Conservation (phyloP, 2,888 invertebrate genomes). For the Magallana nippona region DNA sequence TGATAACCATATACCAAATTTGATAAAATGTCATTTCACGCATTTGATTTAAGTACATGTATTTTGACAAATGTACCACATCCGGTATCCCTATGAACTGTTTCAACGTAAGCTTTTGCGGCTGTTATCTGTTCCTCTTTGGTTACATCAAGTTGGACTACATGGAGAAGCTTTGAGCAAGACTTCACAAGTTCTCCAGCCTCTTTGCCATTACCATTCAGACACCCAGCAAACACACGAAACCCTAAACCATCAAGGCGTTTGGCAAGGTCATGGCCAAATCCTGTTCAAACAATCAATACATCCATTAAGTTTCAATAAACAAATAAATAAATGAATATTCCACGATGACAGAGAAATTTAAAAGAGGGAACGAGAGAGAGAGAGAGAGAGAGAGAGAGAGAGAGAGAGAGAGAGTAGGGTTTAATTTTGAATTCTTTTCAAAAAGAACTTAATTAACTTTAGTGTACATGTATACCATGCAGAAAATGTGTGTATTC, state of each 20-base stretch:
- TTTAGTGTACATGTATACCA: no score
- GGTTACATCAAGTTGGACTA: constrained; percentile 87
- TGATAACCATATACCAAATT: not conserved
- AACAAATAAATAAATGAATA: not conserved
- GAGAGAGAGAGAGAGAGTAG: no score
- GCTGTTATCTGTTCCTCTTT: constrained; percentile 77
- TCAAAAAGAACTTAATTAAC: no score
- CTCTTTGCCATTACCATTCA: constrained; percentile 63
- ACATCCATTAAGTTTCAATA: no score
- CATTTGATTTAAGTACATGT: not conserved
- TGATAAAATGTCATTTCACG: not conserved
- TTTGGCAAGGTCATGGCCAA: constrained; percentile 72
- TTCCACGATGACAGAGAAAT: not conserved
- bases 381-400: no score
- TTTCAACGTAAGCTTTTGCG: not conserved
- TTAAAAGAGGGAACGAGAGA: no score
- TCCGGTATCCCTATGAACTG: constrained; percentile 17
- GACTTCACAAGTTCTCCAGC: constrained; percentile 59
- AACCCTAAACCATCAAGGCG: constrained; percentile 65
- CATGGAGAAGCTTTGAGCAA: constrained; percentile 81
- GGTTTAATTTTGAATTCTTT: no score
- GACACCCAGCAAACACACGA: constrained; percentile 70
- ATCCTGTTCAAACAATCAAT: constrained; percentile 66
- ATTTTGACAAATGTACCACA: constrained; percentile 27
- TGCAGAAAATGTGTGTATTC: no score